These are phyloP conservation scores for Eudemis profundana DNA, from an alignment of 2,888 invertebrate species.

Conservation along the genomic window DNA sequence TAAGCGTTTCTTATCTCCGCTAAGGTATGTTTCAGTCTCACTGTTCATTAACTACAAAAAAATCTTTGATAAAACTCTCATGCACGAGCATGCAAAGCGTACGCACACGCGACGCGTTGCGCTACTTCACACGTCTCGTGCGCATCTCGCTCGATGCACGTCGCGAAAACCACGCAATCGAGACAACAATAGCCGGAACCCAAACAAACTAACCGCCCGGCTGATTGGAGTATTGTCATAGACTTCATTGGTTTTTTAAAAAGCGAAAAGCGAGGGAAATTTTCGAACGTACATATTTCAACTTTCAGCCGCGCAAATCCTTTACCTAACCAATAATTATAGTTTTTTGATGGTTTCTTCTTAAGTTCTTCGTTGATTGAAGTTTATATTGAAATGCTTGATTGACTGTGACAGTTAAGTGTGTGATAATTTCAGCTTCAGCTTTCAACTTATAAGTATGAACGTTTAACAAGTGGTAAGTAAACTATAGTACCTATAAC, in stretches of 20 bases:
- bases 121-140: conserved; percentile 55
- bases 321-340: neutral
- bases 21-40: conserved; percentile 28
- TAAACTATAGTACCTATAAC: neutral
- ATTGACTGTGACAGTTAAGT: neutral
- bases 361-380: neutral
- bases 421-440: neutral
- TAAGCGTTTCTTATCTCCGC: conserved; percentile 23
- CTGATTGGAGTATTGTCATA: conserved; percentile 30
- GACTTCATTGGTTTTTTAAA: neutral
- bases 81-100: conserved; percentile 31
- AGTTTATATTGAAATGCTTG: neutral
- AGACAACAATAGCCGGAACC: conserved; percentile 32
- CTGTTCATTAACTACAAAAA: conserved; percentile 28
- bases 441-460: conserved; percentile 1
- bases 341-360: neutral
- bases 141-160: conserved; percentile 53
- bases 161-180: conserved; percentile 47
- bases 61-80: conserved; percentile 31
- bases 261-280: conserved; percentile 22
- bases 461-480: neutral
- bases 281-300: neutral
- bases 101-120: conserved; percentile 43
- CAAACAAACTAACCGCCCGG: conserved; percentile 19
- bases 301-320: neutral